Evolutionary conservation across 2,888 invertebrate species (phyloP).

Genomic region (Meloe dianella): DNA sequence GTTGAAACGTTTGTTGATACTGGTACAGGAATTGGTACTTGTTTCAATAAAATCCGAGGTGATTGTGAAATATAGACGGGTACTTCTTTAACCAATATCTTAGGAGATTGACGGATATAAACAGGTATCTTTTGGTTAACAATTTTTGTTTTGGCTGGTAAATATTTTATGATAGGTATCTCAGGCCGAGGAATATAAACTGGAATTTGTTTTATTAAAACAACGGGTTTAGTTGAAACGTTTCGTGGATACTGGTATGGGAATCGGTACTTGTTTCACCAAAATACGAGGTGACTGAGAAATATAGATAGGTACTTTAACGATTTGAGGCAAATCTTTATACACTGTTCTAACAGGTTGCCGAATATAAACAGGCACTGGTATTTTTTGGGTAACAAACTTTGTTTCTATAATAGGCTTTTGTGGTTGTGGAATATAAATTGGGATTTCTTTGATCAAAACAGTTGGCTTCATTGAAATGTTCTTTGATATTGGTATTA

Average conservation of each 20-base stretch:
- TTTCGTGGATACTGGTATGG: background rate
- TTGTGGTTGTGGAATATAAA: constrained; percentile 14
- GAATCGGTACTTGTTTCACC: constrained; percentile 10
- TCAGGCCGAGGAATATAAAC: constrained; percentile 13
- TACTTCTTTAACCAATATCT: background rate
- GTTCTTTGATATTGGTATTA: background rate
- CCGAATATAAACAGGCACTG: background rate
- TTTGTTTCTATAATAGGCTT: constrained; percentile 7
- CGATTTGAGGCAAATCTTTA: background rate
- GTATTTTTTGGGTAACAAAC: no score
- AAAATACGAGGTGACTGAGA: background rate
- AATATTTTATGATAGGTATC: constrained; percentile 8
- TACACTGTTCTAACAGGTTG: background rate
- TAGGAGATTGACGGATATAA: background rate
- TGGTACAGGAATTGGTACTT: background rate
- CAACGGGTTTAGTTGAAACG: background rate
- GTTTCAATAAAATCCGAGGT: constrained; percentile 8
- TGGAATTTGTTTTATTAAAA: constrained; percentile 11
- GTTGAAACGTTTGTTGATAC: background rate
- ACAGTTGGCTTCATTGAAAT: background rate
- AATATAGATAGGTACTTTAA: constrained; percentile 1
- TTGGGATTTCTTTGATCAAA: background rate
- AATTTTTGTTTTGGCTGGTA: background rate
- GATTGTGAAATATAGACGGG: background rate
- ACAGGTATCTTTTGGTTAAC: background rate